Conservation (phyloP, 1,140 invertebrate species). For the Lanistes nyassanus region DNA sequence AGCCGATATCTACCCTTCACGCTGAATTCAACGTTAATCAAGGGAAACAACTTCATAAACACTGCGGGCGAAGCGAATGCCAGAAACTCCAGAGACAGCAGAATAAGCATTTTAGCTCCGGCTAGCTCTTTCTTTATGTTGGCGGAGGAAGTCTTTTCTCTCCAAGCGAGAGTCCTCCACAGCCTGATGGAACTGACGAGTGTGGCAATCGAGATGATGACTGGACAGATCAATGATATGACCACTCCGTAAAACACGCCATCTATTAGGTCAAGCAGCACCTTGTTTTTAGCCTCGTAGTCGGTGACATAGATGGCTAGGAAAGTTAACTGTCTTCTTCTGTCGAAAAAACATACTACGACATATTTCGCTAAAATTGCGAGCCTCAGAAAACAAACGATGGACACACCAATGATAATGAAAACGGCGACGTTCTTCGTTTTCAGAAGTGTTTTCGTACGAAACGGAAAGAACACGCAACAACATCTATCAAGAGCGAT, state of each 20-base stretch:
- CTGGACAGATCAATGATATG: neutral
- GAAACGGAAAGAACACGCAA: slow-evolving; percentile 5
- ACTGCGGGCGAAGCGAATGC: neutral
- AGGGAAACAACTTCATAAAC: neutral
- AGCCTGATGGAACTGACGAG: slow-evolving; percentile 2
- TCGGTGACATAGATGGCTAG: neutral
- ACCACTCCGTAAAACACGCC: neutral
- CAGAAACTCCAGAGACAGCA: slow-evolving; percentile 18
- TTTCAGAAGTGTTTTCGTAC: neutral
- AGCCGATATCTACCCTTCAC: neutral
- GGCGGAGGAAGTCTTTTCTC: neutral
- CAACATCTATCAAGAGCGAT: too few relatives aligned
- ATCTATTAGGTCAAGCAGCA: neutral
- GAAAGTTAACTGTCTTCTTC: neutral
- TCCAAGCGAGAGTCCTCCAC: neutral
- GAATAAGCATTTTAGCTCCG: slow-evolving; percentile 14
- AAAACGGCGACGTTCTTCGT: neutral
- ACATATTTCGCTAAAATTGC: neutral
- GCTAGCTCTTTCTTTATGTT: neutral
- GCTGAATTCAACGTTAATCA: neutral
- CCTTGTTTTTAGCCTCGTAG: neutral
- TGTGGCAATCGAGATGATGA: neutral
- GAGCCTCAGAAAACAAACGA: neutral
- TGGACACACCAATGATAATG: neutral
- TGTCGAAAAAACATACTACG: slow-evolving; percentile 11